These are phyloP conservation scores for Perizoma affinitatum DNA, from an alignment of 2,888 invertebrate genomes.

Conservation along the genomic window DNA sequence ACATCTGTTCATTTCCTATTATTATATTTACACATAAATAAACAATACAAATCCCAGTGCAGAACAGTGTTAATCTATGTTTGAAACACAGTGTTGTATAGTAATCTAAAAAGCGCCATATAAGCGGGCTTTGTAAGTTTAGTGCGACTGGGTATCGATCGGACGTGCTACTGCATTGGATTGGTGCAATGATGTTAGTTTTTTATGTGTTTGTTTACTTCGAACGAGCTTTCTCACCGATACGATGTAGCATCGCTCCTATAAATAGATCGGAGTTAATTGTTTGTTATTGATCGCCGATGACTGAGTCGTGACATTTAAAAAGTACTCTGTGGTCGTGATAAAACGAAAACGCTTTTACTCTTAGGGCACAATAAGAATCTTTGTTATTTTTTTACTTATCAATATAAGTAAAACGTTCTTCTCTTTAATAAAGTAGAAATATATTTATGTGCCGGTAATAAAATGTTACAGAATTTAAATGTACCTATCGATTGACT, in stretches of 20 bases:
- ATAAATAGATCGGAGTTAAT: conserved; percentile 53
- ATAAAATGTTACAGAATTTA: too few species aligned
- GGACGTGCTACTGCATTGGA: conserved; percentile 62
- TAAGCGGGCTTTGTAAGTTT: conserved; percentile 62
- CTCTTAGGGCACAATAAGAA: too few species aligned
- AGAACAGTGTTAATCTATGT: conserved; percentile 20
- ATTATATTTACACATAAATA: conserved; percentile 17
- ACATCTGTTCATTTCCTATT: conserved; percentile 52
- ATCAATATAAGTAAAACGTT: too few species aligned
- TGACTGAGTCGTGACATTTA: conserved; percentile 31
- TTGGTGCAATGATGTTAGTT: conserved; percentile 61
- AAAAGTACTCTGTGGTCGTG: too few species aligned
- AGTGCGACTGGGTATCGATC: conserved; percentile 71
- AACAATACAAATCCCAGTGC: conserved; percentile 11
- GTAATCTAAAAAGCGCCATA: conserved; percentile 27
- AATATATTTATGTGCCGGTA: too few species aligned
- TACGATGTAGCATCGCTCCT: conserved; percentile 46
- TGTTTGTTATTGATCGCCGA: conserved; percentile 52
- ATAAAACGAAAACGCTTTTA: conserved; percentile 12
- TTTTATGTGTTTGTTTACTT: conserved; percentile 67
- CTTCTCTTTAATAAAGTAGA: too few species aligned
- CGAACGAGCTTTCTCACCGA: conserved; percentile 49
- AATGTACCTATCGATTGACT: too few species aligned
- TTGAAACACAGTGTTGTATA: conserved; percentile 44
- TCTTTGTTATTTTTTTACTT: too few species aligned